A percentile compares a stretch with the other conserved stretches of the same genome.
Conservation (phyloP, 1,140 invertebrate genomes). For the Teleopsis dalmanni region DNA sequence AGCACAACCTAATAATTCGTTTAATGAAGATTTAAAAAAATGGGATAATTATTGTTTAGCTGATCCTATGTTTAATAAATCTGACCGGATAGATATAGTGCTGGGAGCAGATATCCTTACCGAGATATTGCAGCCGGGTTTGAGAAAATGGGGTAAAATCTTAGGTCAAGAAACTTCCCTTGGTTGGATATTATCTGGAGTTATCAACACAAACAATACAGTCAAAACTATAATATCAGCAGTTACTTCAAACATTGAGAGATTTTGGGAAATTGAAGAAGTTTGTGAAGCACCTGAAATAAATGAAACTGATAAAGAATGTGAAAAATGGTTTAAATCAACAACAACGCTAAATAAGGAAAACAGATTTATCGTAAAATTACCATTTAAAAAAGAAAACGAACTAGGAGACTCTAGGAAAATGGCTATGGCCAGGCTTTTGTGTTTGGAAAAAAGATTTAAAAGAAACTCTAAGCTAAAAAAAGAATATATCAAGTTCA, state of each 20-base stretch:
- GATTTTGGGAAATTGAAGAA: conserved; percentile 4
- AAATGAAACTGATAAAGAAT: neutral
- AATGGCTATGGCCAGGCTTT: neutral
- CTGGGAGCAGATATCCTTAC: conserved; percentile 1
- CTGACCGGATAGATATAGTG: conserved; percentile 4
- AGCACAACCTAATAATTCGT: neutral
- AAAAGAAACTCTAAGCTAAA: neutral
- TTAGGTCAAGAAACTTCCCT: neutral
- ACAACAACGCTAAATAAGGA: neutral
- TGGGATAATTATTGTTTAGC: conserved; percentile 3
- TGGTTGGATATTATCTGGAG: neutral
- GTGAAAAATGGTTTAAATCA: neutral
- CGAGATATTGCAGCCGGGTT: neutral
- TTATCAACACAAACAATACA: too few species aligned
- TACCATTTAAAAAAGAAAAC: conserved; percentile 5
- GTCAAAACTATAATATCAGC: neutral
- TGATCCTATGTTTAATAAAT: conserved; percentile 4
- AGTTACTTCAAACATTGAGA: neutral
- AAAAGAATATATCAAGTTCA: conserved; percentile 3
- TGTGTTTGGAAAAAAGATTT: conserved; percentile 1
- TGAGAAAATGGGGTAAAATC: neutral
- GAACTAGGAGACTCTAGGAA: neutral
- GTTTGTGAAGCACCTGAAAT: neutral
- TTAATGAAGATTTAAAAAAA: neutral
- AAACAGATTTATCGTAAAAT: neutral